phyloP scores from a whole-genome alignment of 2,797 vertebrate genomes.

The Alectoris magna region DNA sequence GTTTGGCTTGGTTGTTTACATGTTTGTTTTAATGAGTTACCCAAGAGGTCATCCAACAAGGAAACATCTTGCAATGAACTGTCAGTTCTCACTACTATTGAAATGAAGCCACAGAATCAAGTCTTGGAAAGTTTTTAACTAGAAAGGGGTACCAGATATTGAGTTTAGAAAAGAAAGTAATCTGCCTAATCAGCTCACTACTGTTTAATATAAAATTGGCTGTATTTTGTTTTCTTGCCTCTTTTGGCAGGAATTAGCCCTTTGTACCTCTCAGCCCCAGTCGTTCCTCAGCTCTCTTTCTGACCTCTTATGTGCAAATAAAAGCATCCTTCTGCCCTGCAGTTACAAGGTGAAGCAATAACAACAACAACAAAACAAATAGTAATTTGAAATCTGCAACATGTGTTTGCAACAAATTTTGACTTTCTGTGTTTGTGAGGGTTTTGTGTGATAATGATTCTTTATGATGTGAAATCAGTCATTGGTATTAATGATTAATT shows the following conservation, averaged over 20 bases:
- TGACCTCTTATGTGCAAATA: background rate
- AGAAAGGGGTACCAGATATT: background rate
- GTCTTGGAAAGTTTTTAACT: background rate
- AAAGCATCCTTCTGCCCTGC: background rate
- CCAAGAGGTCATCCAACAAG: background rate
- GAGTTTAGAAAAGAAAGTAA: background rate
- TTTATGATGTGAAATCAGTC: background rate
- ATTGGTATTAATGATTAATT: background rate
- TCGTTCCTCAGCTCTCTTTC: background rate
- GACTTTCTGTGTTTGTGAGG: background rate
- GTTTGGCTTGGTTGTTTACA: background rate
- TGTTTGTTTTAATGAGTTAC: background rate
- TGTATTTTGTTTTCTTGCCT: background rate
- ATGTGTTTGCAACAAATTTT: background rate
- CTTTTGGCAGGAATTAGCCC: background rate
- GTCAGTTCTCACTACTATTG: background rate
- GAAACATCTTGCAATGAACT: background rate
- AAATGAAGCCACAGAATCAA: background rate
- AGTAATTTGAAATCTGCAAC: background rate
- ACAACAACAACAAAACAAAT: background rate
- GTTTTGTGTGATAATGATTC: background rate
- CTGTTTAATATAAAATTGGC: background rate
- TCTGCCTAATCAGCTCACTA: background rate
- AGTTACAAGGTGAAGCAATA: background rate
- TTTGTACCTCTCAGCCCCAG: background rate